These are phyloP conservation scores for Lymantria dispar DNA, from an alignment of 2,888 invertebrate genomes.

Conservation along the genomic window DNA sequence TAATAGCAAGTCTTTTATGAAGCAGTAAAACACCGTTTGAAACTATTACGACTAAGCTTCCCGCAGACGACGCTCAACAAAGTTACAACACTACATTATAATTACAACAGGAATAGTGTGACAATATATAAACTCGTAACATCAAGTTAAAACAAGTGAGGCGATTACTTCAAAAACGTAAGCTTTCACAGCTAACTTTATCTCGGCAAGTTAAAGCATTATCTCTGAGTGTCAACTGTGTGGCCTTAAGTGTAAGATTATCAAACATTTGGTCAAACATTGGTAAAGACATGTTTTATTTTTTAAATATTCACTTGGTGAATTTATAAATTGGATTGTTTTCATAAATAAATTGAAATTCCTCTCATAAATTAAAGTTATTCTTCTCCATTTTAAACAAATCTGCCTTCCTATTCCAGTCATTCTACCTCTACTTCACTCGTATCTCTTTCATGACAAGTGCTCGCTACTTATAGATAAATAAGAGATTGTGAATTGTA, in stretches of 20 bases:
- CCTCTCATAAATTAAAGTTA: too few species aligned
- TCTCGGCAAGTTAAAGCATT: constrained; percentile 36
- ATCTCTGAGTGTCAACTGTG: constrained; percentile 29
- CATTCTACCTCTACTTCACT: too few species aligned
- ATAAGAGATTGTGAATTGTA: too few species aligned
- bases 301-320: too few species aligned
- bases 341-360: too few species aligned
- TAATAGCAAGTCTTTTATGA: neutral
- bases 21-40: constrained; percentile 6
- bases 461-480: too few species aligned
- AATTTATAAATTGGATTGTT: too few species aligned
- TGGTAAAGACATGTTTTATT: too few species aligned
- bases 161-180: constrained; percentile 38
- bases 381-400: too few species aligned
- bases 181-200: constrained; percentile 24
- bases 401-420: too few species aligned
- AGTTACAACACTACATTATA: constrained; percentile 20
- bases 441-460: too few species aligned
- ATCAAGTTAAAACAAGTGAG: constrained; percentile 27
- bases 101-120: constrained; percentile 33
- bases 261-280: too few species aligned
- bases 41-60: constrained; percentile 18
- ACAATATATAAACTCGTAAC: constrained; percentile 27
- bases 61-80: constrained; percentile 20
- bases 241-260: constrained; percentile 16